Percentiles rank a stretch among this genome's conserved stretches.
Evolutionary conservation across 2,888 invertebrate genomes (phyloP).

Genomic region (Tigriopus californicus): DNA sequence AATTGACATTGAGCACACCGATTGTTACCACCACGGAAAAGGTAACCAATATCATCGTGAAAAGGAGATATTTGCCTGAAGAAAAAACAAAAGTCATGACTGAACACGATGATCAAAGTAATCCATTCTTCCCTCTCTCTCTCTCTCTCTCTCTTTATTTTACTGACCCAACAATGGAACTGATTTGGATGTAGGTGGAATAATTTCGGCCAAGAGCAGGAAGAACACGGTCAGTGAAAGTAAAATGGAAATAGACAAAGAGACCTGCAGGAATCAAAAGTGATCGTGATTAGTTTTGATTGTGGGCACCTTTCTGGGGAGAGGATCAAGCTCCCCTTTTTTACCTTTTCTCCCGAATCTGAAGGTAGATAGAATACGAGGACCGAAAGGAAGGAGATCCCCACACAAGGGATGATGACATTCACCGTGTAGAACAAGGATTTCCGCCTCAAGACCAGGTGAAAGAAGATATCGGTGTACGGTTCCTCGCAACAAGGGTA

Average conservation of each 20-base stretch:
- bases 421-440: constrained; percentile 95
- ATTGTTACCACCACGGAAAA: constrained; percentile 80
- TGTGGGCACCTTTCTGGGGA: background rate
- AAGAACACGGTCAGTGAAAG: constrained; percentile 86
- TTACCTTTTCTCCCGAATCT: constrained; percentile 75
- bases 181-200: constrained; percentile 79
- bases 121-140: too few relatives aligned
- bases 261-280: constrained; percentile 33
- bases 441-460: constrained; percentile 79
- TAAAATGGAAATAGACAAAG: constrained; percentile 80
- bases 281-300: background rate
- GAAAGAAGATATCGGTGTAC: constrained; percentile 92
- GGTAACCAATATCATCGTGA: constrained; percentile 84
- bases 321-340: background rate
- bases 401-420: constrained; percentile 88
- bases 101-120: background rate
- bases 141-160: background rate
- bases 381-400: constrained; percentile 87
- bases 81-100: background rate
- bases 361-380: constrained; percentile 93
- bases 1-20: constrained; percentile 76
- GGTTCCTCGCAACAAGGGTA: constrained; percentile 95
- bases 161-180: constrained; percentile 57
- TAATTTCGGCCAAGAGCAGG: constrained; percentile 76
- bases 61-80: constrained; percentile 64